Evolutionary conservation across 2,888 invertebrate genomes (phyloP), one percentile per base, ranked within the genome.

Genomic region (Orgyia antiqua): DNA sequence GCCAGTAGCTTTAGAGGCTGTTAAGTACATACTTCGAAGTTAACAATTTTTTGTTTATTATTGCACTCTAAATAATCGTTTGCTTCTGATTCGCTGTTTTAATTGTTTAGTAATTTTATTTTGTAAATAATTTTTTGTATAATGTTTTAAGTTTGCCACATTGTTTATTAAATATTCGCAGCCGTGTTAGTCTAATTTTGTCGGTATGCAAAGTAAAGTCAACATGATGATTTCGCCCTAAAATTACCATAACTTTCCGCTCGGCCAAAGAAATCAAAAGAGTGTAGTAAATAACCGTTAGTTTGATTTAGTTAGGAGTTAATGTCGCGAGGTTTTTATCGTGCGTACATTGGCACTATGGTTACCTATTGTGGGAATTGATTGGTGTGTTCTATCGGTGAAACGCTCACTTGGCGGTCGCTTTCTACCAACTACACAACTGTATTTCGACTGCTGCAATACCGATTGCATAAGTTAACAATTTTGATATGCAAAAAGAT

Each of bases 251-350:
- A 59, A 53, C 45, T 64, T 70, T 68, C 46, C 56, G 62, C 61
- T 55, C 55, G 59, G 53, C 42, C 58, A 59, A 66, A 64, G 58
- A 65, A 68, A 66, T 69, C 63, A 67, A 52, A 62, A 65, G 58
- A 65, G 68, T 65, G 66, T 71, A 58, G 65, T 66, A 70, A 66
- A 58, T 42, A 52, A 51, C 70, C 65, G 78, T 76, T 76, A 70
- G 65, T 47, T 61, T 66, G 66, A 76, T 68, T n/a, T 76, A 76
- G 79, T 79, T 73, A 72, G 69, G 65, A 68, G 67, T 59, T 68
- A 64, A 64, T 69, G 55, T 59, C 48, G 70, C 54, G 72, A 13
- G 65, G 75, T 73, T 68, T 62, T 20, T 65, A 67, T 50, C 65
- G 71, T 65, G 70, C 66, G 63, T 56, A 65, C 68, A 66, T 62